Evolutionary conservation across 2,797 vertebrate genomes (phyloP).

Genomic region (Darevskia mixta): DNA sequence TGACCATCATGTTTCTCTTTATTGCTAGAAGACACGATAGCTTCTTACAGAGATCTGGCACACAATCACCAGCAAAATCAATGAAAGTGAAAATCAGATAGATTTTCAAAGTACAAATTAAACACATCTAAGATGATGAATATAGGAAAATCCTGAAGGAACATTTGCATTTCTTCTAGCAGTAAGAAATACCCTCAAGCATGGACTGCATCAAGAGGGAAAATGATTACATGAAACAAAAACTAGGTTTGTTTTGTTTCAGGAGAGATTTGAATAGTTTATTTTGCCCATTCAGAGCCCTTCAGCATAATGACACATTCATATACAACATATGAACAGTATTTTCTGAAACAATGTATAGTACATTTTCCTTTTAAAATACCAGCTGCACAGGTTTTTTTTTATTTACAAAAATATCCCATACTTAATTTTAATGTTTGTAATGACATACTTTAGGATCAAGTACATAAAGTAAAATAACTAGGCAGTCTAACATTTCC

Average conservation of each 20-base stretch:
- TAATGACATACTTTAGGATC: conserved; percentile 78
- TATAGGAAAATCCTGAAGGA: not conserved
- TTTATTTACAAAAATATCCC: conserved; percentile 87
- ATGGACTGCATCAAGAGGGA: not conserved
- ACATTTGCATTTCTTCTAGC: not conserved
- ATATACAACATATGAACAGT: conserved; percentile 86
- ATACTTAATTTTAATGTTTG: conserved; percentile 80
- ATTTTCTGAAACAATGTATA: conserved; percentile 82
- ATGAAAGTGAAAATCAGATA: not conserved
- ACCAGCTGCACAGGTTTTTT: conserved; percentile 81
- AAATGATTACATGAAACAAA: conserved; percentile 42
- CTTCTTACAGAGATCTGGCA: not conserved
- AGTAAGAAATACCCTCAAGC: not conserved
- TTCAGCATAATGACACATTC: conserved; percentile 86
- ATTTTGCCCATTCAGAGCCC: conserved; percentile 86
- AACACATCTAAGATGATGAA: not conserved
- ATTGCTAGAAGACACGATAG: not conserved
- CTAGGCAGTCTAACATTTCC: conserved; percentile 79
- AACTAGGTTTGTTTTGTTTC: conserved; percentile 66
- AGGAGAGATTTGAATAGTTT: conserved; percentile 84
- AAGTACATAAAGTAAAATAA: conserved; percentile 84
- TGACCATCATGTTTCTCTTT: not conserved
- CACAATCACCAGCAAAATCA: not conserved
- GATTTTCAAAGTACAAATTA: not conserved
- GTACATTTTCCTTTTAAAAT: conserved; percentile 83